Percentiles rank a stretch among this genome's conserved stretches.
phyloP scores from a whole-genome alignment of 2,797 vertebrate genomes.

The Gymnocypris eckloni region DNA sequence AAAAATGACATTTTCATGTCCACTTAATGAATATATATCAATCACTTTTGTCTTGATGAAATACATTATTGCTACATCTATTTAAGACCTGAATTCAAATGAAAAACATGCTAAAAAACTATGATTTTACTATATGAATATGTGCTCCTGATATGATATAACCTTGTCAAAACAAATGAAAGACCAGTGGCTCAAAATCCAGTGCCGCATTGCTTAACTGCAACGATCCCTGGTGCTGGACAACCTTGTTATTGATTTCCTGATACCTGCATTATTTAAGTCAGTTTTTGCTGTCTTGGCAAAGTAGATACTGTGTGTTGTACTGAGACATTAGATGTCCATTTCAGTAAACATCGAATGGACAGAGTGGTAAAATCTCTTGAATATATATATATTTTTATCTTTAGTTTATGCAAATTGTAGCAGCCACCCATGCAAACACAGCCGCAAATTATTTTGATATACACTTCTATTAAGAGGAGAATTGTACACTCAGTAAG shows the following conservation, averaged over 20 bases:
- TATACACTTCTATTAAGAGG: slow-evolving; percentile 25
- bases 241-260: slow-evolving; percentile 34
- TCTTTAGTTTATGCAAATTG: slow-evolving; percentile 34
- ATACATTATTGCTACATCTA: slow-evolving; percentile 72
- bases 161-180: slow-evolving; percentile 61
- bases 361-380: slow-evolving; percentile 24
- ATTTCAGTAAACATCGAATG: slow-evolving; percentile 33
- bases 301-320: slow-evolving; percentile 14
- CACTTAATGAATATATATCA: slow-evolving; percentile 65
- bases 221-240: slow-evolving; percentile 63
- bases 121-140: slow-evolving; percentile 29
- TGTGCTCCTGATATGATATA: slow-evolving; percentile 41
- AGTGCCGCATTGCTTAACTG: slow-evolving; percentile 55
- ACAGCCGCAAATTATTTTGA: slow-evolving; percentile 22
- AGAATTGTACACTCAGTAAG: slow-evolving; percentile 14
- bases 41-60: slow-evolving; percentile 54
- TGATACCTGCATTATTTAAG: slow-evolving; percentile 74
- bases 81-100: slow-evolving; percentile 37
- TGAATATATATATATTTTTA: slow-evolving; percentile 10
- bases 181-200: slow-evolving; percentile 64
- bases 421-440: slow-evolving; percentile 25
- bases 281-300: slow-evolving; percentile 47
- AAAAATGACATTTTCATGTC: not conserved
- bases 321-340: slow-evolving; percentile 28
- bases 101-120: slow-evolving; percentile 1